phyloP scores from a whole-genome alignment of 1,140 invertebrate species.

The Eriocheir sinensis region DNA sequence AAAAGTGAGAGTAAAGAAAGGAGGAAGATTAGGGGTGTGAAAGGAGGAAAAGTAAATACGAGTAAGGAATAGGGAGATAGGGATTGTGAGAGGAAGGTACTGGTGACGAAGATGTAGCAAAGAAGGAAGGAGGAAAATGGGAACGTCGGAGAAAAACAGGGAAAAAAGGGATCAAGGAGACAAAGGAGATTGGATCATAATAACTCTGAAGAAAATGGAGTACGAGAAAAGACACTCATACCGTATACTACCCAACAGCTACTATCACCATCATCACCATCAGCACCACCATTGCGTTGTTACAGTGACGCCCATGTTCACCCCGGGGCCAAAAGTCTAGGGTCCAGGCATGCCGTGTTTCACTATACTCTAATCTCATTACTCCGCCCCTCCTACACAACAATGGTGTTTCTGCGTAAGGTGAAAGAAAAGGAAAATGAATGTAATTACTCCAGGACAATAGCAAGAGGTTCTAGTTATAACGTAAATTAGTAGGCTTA shows the following conservation, averaged over 20 bases:
- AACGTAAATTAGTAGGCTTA: background rate
- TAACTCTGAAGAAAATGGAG: too few relatives aligned
- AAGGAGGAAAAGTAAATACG: background rate
- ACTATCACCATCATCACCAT: too few relatives aligned
- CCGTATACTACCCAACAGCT: background rate
- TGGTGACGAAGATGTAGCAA: background rate
- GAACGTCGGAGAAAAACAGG: background rate
- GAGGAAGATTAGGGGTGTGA: background rate
- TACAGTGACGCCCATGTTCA: too few relatives aligned
- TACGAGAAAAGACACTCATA: background rate
- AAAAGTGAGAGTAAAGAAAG: background rate
- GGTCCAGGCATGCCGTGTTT: background rate
- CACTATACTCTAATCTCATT: background rate
- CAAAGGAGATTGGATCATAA: too few relatives aligned
- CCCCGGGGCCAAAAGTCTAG: background rate
- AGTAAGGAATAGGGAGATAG: background rate
- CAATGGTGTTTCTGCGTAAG: background rate
- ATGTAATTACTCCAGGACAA: background rate
- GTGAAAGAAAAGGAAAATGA: constrained; percentile 5
- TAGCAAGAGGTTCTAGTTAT: background rate
- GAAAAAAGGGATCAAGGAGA: background rate
- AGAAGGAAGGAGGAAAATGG: background rate
- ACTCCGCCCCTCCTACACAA: background rate
- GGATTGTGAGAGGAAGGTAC: background rate
- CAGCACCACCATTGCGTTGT: background rate